Conservation (phyloP, 2,113 vertebrate genomes). For the Trinectes maculatus region DNA sequence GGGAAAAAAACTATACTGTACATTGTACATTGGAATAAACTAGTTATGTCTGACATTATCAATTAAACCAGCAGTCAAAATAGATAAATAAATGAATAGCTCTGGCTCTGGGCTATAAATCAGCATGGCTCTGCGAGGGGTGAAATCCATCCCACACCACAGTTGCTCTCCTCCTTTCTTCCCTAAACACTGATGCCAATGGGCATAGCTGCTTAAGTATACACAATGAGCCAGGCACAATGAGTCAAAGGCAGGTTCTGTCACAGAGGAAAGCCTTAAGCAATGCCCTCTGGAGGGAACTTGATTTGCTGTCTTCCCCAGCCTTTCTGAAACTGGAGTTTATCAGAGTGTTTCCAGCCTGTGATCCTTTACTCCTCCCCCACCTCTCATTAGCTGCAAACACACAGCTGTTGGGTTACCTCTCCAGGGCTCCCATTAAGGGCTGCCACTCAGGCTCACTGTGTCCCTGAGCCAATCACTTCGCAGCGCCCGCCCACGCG, state of each 20-base stretch:
- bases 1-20: background rate
- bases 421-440: constrained; percentile 84
- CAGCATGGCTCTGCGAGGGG: constrained; percentile 64
- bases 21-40: constrained; percentile 15
- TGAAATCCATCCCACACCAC: constrained; percentile 63
- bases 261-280: constrained; percentile 66
- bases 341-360: constrained; percentile 77
- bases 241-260: constrained; percentile 67
- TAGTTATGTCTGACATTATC: constrained; percentile 38
- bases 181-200: constrained; percentile 56
- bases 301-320: constrained; percentile 67
- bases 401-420: constrained; percentile 82
- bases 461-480: constrained; percentile 77
- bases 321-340: constrained; percentile 68
- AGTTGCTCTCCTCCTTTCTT: constrained; percentile 50
- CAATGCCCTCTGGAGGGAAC: constrained; percentile 74
- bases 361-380: constrained; percentile 78
- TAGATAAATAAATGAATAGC: constrained; percentile 28
- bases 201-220: constrained; percentile 71
- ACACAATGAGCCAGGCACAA: constrained; percentile 64
- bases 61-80: constrained; percentile 53
- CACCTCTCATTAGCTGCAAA: constrained; percentile 83
- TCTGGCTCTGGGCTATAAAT: constrained; percentile 63
- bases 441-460: constrained; percentile 76
- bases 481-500: constrained; percentile 74